Evolutionary conservation across 2,888 invertebrate species (phyloP), one percentile per base, ranked within the genome.

Genomic region (Pharmacophagus antenor): DNA sequence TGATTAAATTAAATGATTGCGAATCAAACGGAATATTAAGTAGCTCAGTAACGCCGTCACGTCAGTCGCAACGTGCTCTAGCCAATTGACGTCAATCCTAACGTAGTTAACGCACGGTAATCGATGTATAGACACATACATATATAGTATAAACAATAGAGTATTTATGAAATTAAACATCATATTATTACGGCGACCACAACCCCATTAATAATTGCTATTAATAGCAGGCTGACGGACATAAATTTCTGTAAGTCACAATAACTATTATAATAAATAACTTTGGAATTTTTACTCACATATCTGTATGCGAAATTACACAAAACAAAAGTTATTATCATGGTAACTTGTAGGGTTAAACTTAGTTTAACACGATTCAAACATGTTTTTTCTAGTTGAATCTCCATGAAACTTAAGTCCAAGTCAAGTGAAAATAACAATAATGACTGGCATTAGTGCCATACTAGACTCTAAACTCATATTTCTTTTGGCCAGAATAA

Each of bases 51-150:
- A n/a, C 37, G n/a, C 37, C 23, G 23, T 15, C 37, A 7, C 51
- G 21, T 20, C 51, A n/a, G 21, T 5, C 37, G 12, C 31, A 37
- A 21, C 51, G 31, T 51, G 31, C 31, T 31, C 46, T 20, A 17
- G n/a, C n/a, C 20, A 5, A 52, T 54, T 58, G 58, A 58, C 58
- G 53, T 58, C 56, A 56, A 27, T 49, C 47, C 17, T 58, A 48
- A 53, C 53, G 17, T 53, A 53, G 46, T 53, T 42, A 17, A 25
- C 25, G 52, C 41, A 52, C 52, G 52, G 8, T 20, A 8, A 5
- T 20, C 10, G 18, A 44, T 44, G 18, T 10, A 18, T 17, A 41
- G n/a, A n/a, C n/a, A n/a, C 12, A 31, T 31, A 31, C 8, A 12
- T n/a, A 37, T n/a, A 44, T 44, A 20, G 18, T 20, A 44, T 18